A percentile compares a stretch with the other conserved stretches of the same genome.
These are phyloP conservation scores for Spodoptera littoralis DNA, from an alignment of 2,888 invertebrate species.

Conservation along the genomic window DNA sequence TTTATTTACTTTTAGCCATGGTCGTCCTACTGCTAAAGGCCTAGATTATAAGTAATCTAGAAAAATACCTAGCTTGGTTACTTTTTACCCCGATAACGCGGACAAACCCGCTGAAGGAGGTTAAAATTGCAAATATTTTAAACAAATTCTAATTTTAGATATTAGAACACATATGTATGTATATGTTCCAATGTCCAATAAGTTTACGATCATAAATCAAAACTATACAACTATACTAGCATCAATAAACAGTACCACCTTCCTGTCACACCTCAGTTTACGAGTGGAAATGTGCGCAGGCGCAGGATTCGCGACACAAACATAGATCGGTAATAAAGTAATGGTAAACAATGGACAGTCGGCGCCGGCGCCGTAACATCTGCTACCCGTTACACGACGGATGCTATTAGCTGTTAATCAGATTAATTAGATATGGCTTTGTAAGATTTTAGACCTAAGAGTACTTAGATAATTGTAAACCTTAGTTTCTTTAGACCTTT, in stretches of 20 bases:
- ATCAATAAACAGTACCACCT: constrained; percentile 20
- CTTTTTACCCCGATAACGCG: no score
- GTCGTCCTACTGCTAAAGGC: no score
- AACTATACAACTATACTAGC: constrained; percentile 6
- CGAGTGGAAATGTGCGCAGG: constrained; percentile 41
- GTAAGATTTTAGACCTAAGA: not conserved
- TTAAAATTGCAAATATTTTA: no score
- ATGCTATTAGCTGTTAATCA: constrained; percentile 40
- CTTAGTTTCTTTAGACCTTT: no score
- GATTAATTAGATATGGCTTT: not conserved
- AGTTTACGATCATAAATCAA: constrained; percentile 18
- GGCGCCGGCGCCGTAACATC: constrained; percentile 76
- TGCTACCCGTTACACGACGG: constrained; percentile 51
- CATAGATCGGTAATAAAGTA: constrained; percentile 54
- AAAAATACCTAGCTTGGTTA: no score
- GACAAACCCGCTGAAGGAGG: no score
- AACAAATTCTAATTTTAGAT: no score
- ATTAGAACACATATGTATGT: no score
- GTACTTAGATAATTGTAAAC: no score
- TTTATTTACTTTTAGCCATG: no score
- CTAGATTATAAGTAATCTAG: no score
- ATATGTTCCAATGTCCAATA: not conserved
- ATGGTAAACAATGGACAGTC: constrained; percentile 60
- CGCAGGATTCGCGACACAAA: constrained; percentile 53
- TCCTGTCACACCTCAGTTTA: constrained; percentile 41